These are phyloP conservation scores for Synergus gifuensis DNA, from an alignment of 2,888 invertebrate species.

Conservation along the genomic window DNA sequence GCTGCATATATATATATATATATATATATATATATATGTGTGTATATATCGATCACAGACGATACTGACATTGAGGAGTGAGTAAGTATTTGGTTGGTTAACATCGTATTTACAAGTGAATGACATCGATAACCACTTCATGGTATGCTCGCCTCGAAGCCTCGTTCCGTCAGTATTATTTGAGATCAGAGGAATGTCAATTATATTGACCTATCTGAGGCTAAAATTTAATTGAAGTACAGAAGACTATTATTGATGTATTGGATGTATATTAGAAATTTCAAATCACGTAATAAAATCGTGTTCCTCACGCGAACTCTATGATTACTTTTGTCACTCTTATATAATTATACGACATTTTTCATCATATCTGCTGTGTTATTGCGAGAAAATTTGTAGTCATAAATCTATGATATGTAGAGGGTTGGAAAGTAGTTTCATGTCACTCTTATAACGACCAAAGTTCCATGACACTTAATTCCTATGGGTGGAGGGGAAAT, in stretches of 20 bases:
- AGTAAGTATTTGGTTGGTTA: slow-evolving; percentile 43
- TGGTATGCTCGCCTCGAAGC: slow-evolving; percentile 56
- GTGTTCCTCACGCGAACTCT: no score
- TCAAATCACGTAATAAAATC: no score
- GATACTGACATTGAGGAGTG: slow-evolving; percentile 1
- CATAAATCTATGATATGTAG: not conserved
- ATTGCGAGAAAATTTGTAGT: no score
- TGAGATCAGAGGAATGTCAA: not conserved
- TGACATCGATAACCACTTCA: slow-evolving; percentile 62
- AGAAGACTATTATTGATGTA: no score
- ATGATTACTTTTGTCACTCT: no score
- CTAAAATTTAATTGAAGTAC: not conserved
- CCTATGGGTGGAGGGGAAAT: not conserved
- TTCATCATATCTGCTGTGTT: not conserved
- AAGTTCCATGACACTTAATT: slow-evolving; percentile 12
- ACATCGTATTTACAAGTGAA: slow-evolving; percentile 64
- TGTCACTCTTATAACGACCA: slow-evolving; percentile 7
- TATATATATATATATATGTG: not conserved
- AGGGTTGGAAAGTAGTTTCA: not conserved
- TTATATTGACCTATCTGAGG: not conserved
- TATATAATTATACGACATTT: not conserved
- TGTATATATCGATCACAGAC: not conserved
- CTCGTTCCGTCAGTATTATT: not conserved
- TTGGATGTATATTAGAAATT: no score
- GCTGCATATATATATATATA: slow-evolving; percentile 4